Evolutionary conservation across 2,888 invertebrate species (phyloP).

Genomic region (Cataglyphis rosenhaueri): DNA sequence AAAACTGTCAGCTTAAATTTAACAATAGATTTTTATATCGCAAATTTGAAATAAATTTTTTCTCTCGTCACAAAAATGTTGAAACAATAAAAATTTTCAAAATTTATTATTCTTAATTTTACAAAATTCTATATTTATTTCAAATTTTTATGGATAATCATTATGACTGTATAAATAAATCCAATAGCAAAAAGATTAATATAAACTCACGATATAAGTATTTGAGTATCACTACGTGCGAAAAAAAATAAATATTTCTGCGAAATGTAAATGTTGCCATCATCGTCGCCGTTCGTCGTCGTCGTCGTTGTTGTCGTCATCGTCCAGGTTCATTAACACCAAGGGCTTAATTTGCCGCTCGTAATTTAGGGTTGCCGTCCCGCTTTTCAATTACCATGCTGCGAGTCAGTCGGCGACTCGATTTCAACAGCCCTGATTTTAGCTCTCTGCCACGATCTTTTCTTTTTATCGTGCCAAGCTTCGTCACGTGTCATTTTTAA

Average conservation of each 20-base stretch:
- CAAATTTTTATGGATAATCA: not conserved
- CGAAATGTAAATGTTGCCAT: slow-evolving; percentile 34
- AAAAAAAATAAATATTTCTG: slow-evolving; percentile 3
- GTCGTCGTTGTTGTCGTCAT: slow-evolving; percentile 46
- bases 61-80: not conserved
- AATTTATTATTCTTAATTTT: not conserved
- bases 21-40: not conserved
- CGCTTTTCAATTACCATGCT: slow-evolving; percentile 65
- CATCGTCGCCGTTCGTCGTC: slow-evolving; percentile 34
- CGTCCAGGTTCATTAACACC: slow-evolving; percentile 70
- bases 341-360: slow-evolving; percentile 63
- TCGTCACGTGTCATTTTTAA: slow-evolving; percentile 40
- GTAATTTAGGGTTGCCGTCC: slow-evolving; percentile 63
- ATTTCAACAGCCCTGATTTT: slow-evolving; percentile 32
- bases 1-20: not conserved
- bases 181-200: not conserved
- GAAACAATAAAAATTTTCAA: not conserved
- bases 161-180: not conserved
- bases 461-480: slow-evolving; percentile 24
- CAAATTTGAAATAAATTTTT: not conserved
- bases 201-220: not conserved
- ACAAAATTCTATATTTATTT: not conserved
- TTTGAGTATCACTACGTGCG: not conserved
- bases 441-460: not conserved
- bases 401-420: slow-evolving; percentile 26